A percentile compares a stretch with the other conserved stretches of the same genome.
These are phyloP conservation scores for Talpa occidentalis DNA, from an alignment of 2,113 vertebrate genomes.

Conservation along the genomic window DNA sequence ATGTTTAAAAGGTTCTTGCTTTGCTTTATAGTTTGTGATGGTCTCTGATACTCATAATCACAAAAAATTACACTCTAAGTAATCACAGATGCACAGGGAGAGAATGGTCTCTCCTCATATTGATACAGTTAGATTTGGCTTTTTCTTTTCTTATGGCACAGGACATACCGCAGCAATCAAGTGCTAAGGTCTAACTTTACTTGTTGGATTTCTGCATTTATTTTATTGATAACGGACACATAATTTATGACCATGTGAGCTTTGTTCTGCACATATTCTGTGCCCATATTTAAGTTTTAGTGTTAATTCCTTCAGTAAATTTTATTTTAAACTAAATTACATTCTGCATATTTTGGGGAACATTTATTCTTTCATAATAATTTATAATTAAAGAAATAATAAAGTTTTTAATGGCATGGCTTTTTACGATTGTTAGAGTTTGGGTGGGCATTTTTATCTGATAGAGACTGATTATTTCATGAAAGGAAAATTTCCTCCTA, in stretches of 20 bases:
- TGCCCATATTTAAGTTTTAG: not conserved
- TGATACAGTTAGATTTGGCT: not conserved
- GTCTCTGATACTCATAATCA: slow-evolving; percentile 45
- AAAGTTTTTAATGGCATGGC: slow-evolving; percentile 22
- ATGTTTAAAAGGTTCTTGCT: not conserved
- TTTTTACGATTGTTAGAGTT: slow-evolving; percentile 46
- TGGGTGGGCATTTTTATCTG: not conserved
- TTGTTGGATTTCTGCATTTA: not conserved
- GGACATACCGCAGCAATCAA: not conserved
- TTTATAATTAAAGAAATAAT: slow-evolving; percentile 26
- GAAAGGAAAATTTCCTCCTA: slow-evolving; percentile 29
- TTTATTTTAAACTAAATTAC: slow-evolving; percentile 62
- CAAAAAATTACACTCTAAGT: slow-evolving; percentile 8
- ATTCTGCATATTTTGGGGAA: slow-evolving; percentile 24
- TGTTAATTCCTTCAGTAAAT: slow-evolving; percentile 34
- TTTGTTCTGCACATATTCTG: not conserved
- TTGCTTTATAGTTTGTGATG: slow-evolving; percentile 13
- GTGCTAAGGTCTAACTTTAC: slow-evolving; percentile 18
- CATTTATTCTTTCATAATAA: slow-evolving; percentile 34
- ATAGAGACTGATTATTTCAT: not conserved
- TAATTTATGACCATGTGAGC: not conserved
- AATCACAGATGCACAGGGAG: not conserved
- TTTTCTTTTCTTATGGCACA: slow-evolving; percentile 12
- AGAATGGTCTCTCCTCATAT: not conserved
- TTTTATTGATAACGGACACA: not conserved